phyloP scores from a whole-genome alignment of 1,140 invertebrate species.

The Caerostris extrusa region DNA sequence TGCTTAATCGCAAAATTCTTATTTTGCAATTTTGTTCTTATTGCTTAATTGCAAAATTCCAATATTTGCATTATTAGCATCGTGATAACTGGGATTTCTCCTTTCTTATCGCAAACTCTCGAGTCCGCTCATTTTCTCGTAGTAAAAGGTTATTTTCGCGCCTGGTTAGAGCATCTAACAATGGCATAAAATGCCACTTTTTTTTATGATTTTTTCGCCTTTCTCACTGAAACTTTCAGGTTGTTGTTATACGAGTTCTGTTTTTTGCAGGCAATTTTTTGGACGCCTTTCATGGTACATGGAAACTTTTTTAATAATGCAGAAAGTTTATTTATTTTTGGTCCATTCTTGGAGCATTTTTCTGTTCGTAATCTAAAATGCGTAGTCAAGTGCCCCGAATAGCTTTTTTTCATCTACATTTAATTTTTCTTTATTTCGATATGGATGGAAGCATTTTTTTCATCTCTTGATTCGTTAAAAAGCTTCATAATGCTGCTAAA shows the following conservation, averaged over 20 bases:
- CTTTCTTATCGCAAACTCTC: slow-evolving; percentile 66
- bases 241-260: slow-evolving; percentile 41
- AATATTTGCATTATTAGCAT: neutral
- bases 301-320: slow-evolving; percentile 42
- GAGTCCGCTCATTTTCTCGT: slow-evolving; percentile 57
- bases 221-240: slow-evolving; percentile 37
- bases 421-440: slow-evolving; percentile 30
- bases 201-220: neutral
- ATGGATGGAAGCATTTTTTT: neutral
- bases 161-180: slow-evolving; percentile 65
- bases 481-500: neutral
- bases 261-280: neutral
- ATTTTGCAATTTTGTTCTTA: too few species aligned
- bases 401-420: neutral
- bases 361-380: slow-evolving; percentile 59
- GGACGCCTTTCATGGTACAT: neutral
- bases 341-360: slow-evolving; percentile 13
- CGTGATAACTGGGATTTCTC: slow-evolving; percentile 70
- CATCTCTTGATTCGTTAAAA: neutral
- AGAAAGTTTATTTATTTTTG: neutral
- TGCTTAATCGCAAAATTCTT: too few species aligned
- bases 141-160: slow-evolving; percentile 65
- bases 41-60: too few species aligned
- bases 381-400: neutral
- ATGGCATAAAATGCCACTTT: slow-evolving; percentile 50